Conservation (phyloP, 2,888 invertebrate species). For the Entomobrya multifasciata region DNA sequence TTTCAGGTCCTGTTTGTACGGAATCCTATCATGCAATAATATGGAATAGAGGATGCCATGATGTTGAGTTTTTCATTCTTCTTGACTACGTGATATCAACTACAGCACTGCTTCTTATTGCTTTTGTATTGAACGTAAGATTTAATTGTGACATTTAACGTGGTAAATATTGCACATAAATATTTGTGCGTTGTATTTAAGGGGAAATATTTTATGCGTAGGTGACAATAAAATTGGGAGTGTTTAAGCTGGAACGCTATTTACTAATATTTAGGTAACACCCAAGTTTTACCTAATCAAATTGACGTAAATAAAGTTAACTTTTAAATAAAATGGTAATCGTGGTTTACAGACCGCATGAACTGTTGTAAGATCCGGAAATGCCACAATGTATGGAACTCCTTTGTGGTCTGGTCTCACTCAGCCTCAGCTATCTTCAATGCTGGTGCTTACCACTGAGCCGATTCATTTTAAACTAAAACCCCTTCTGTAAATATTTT, state of each 20-base stretch:
- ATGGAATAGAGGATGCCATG: conserved; percentile 54
- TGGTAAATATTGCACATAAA: too few species aligned
- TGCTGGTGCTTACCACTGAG: too few species aligned
- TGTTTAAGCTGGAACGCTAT: conserved; percentile 59
- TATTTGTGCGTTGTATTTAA: too few species aligned
- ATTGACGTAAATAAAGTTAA: too few species aligned
- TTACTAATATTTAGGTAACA: conserved; percentile 50
- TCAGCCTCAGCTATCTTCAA: too few species aligned
- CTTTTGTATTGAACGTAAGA: conserved; percentile 51
- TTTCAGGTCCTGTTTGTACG: too few species aligned
- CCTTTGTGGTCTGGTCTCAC: too few species aligned
- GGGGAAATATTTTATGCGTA: background rate
- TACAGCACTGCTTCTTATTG: conserved; percentile 14
- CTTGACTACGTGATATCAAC: conserved; percentile 32
- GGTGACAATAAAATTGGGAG: conserved; percentile 17
- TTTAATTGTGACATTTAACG: background rate
- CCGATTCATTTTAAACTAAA: too few species aligned
- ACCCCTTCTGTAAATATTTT: too few species aligned
- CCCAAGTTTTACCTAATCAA: background rate
- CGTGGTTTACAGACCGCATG: too few species aligned
- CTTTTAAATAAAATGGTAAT: background rate
- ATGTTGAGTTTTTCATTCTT: conserved; percentile 36
- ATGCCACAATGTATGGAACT: too few species aligned
- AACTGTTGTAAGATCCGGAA: too few species aligned
- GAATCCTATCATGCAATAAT: background rate